Base-by-base conservation (phyloP, 2,888 invertebrate species). In the Hypolimnas misippus region DNA sequence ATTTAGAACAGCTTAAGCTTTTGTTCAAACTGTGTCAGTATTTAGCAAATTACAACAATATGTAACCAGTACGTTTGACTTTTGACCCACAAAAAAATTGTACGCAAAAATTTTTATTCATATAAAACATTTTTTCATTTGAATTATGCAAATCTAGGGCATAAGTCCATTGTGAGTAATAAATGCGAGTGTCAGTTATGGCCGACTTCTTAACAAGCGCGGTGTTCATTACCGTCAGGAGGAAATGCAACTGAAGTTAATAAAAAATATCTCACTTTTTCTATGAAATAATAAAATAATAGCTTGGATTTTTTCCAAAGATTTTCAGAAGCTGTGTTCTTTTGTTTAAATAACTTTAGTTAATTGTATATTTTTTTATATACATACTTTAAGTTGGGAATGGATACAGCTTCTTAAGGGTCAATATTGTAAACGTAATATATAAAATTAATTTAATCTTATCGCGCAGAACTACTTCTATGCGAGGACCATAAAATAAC, bases 151-250 rank as follows among this genome's bases (percentile, higher is more conserved):
- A 52, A 58, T 38, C 51, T 52, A 52, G 58, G 51, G 38, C 51
- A 21, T 58, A 31, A 29, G 42, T 52, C 58, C 42, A 44, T 58
- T 58, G 58, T 58, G 2, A 19, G 58, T 19, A 52, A 58, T 52
- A 51, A 57, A 19, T 40, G 31, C 33, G 50, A 29, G 21, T 29
- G 25, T 52, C 58, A 58, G 40, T 52, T 42, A n/a, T 42, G 14
- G 14, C 58, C 29, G 57, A 19, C 19, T 17, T 29, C 49, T 14
- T 49, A 25, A 25, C 49, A 14, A 6, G 49, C 49, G n/a, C 14
- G n/a, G 46, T 21, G 49, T 49, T 49, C 49, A 49, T 49, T 49
- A 29, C 49, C 25, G 49, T 49, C 19, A 25, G 8, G 49, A 44
- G 49, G 29, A 49, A 49, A 49, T 49, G 49, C 25, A 49, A 49